Base-by-base conservation (phyloP, 2,888 invertebrate species). In the Diogma glabrata region DNA sequence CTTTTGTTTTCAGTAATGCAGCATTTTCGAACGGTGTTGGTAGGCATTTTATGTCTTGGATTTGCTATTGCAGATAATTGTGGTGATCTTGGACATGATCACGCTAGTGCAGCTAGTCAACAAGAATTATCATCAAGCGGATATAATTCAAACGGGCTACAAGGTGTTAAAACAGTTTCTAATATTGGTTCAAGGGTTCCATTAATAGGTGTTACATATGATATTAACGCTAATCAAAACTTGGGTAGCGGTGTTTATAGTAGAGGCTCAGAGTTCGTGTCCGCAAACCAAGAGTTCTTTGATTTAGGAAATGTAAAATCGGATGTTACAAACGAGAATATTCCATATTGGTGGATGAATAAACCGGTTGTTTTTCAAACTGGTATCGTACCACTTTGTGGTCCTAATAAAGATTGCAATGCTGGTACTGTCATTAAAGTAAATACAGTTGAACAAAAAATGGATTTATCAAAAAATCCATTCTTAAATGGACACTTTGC, bases 161-260 rank as follows among this genome's bases (percentile, higher is more conserved):
- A 43, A 43, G 43, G 43, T 43, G 43, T 20, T 43, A n/a, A 43
- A 43, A 8, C 14, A 22, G 43, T 43, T 43, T 43, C 43, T 22
- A 43, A 43, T 43, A 22, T 43, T 43, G 43, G 43, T 43, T 12
- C 43, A 22, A 23, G 43, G 20, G 22, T 43, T 22, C 20, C 20
- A 43, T 22, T 23, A 43, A 43, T n/a, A n/a, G n/a, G n/a, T n/a
- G n/a, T n/a, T n/a, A n/a, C n/a, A n/a, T n/a, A n/a, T n/a, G n/a
- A n/a, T n/a, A n/a, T n/a, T 43, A 43, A 43, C 22, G 23, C 20
- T 43, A 43, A 43, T 43, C 14, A 22, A 22, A 43, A 43, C 43
- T 43, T 23, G 43, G 43, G 43, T n/a, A n/a, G n/a, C n/a, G n/a
- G n/a, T 38, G 38, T 38, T 38, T 19, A 38, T 19, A 19, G 38